Evolutionary conservation across 30 jellyfish, hydroid and myxozoan species (phyloP).

Genomic region (Cassiopea xamachana): DNA sequence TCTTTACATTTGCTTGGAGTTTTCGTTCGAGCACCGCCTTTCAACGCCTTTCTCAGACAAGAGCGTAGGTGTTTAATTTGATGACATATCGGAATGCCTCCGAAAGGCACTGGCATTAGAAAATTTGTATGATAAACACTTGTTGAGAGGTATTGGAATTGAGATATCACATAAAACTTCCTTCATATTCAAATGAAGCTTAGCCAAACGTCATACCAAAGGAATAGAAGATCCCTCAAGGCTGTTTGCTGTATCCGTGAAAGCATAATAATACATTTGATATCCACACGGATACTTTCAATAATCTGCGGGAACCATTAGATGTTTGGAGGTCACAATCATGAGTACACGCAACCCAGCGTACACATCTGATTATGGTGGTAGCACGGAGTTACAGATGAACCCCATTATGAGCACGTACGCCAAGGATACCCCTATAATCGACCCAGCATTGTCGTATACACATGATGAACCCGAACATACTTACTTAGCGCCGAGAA

Average conservation of each 20-base stretch:
- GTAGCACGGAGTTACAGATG: not conserved
- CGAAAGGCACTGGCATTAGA: not conserved
- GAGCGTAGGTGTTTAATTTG: not conserved
- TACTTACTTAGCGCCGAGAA: conserved; percentile 68
- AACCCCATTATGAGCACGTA: conserved; percentile 28
- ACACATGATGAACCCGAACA: conserved; percentile 33
- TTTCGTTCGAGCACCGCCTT: too few relatives aligned
- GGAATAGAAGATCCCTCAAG: too few relatives aligned
- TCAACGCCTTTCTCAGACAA: not conserved
- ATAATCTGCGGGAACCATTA: not conserved
- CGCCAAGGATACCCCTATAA: conserved; percentile 69
- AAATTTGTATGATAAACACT: not conserved
- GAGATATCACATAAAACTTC: not conserved
- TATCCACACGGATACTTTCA: not conserved
- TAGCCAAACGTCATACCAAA: not conserved
- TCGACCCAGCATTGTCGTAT: conserved; percentile 15
- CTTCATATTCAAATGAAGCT: not conserved
- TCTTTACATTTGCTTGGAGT: not conserved
- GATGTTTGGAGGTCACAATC: conserved; percentile 2
- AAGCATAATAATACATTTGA: too few relatives aligned
- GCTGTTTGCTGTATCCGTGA: too few relatives aligned
- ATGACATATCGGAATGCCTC: not conserved
- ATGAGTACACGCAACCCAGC: conserved; percentile 67
- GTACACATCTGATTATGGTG: conserved; percentile 17
- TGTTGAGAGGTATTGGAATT: not conserved